phyloP scores from a whole-genome alignment of 30 jellyfish, hydroid and myxozoan species.

The Cassiopea andromeda region DNA sequence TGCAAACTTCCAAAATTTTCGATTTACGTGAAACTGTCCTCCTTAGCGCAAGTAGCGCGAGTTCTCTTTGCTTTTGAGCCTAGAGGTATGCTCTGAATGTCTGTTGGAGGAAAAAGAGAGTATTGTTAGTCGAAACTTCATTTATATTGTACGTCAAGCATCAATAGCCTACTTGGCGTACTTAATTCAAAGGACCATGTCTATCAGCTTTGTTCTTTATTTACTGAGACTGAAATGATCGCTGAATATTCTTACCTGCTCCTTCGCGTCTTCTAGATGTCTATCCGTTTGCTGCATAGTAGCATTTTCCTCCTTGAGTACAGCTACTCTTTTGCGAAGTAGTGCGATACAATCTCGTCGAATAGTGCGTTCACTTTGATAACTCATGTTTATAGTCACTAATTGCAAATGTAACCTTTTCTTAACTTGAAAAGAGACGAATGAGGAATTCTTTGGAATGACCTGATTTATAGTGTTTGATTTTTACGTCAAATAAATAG shows the following conservation, averaged over 20 bases:
- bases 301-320: background rate
- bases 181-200: background rate
- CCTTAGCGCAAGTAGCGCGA: background rate
- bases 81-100: background rate
- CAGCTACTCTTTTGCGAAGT: background rate
- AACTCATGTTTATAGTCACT: background rate
- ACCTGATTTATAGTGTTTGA: background rate
- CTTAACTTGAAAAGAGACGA: background rate
- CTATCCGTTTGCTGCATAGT: background rate
- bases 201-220: background rate
- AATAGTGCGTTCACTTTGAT: background rate
- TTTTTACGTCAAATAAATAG: background rate
- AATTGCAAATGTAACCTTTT: background rate
- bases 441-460: background rate
- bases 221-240: background rate
- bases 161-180: background rate
- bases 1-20: background rate
- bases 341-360: background rate
- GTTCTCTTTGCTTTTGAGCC: constrained; percentile 4
- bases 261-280: background rate
- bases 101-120: background rate
- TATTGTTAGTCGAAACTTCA: too few species aligned
- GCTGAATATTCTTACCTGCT: background rate
- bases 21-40: background rate
- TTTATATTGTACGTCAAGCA: background rate